phyloP scores from a whole-genome alignment of 1,140 invertebrate genomes.

The Atta cephalotes region DNA sequence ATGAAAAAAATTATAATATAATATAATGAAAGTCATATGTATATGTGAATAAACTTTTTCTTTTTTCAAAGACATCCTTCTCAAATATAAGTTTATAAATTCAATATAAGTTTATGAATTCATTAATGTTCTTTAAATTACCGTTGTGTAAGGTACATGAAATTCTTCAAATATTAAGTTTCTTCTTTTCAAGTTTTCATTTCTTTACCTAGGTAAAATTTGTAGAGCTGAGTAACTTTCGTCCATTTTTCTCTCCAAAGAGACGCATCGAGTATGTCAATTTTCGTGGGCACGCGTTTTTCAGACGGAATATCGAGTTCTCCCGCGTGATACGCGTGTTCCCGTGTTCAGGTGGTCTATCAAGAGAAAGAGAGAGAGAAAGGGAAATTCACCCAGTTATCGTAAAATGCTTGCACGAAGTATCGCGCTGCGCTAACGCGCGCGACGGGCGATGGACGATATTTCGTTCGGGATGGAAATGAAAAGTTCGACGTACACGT shows the following conservation, averaged over 20 bases:
- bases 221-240: background rate
- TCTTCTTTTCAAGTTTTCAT: background rate
- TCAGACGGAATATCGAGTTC: conserved; percentile 39
- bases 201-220: background rate
- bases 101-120: background rate
- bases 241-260: background rate
- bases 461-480: conserved; percentile 38
- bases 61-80: background rate
- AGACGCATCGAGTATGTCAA: conserved; percentile 26
- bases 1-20: background rate
- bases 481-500: conserved; percentile 30
- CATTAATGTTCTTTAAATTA: background rate
- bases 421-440: conserved; percentile 40
- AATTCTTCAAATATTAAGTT: conserved; percentile 2
- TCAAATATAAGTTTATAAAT: background rate
- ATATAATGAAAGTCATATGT: background rate
- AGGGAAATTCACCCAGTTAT: conserved; percentile 35
- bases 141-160: background rate
- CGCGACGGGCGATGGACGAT: conserved; percentile 2
- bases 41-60: background rate
- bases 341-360: conserved; percentile 3
- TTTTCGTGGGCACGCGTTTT: conserved; percentile 34
- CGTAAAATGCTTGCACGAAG: conserved; percentile 41
- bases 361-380: background rate
- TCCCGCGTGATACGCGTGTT: conserved; percentile 38